These are phyloP conservation scores for Fragum sueziense DNA, from an alignment of 2,888 invertebrate genomes.

Conservation along the genomic window DNA sequence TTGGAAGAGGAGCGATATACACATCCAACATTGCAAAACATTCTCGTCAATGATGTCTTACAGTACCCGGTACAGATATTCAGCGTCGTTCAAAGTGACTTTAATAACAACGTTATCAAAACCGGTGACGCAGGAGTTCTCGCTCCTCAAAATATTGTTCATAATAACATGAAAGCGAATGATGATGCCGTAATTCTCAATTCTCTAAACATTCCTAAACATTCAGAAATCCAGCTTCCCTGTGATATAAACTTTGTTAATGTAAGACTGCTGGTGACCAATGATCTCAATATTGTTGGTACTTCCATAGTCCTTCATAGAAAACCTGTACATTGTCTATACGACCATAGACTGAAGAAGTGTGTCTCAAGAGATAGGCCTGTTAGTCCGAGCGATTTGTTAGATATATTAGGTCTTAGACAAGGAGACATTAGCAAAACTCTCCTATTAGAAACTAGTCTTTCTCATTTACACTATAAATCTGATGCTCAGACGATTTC, in stretches of 20 bases:
- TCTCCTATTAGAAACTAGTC: neutral
- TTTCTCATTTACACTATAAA: constrained; percentile 51
- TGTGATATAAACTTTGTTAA: constrained; percentile 72
- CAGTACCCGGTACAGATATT: constrained; percentile 61
- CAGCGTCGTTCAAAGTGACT: constrained; percentile 30
- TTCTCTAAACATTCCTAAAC: constrained; percentile 35
- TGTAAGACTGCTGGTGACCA: constrained; percentile 70
- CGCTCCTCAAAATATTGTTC: no score
- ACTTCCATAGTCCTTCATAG: constrained; percentile 74
- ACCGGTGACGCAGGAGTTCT: neutral
- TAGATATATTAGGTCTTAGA: neutral
- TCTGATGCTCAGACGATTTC: constrained; percentile 39
- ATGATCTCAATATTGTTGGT: constrained; percentile 69
- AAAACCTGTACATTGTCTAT: constrained; percentile 65
- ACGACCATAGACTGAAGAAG: neutral
- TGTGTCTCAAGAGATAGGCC: neutral
- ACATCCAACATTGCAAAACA: constrained; percentile 59
- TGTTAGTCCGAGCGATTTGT: neutral
- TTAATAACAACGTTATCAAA: neutral
- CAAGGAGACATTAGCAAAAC: neutral
- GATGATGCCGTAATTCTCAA: neutral
- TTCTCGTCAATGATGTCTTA: constrained; percentile 59
- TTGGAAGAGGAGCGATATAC: constrained; percentile 39
- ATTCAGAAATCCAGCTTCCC: constrained; percentile 54
- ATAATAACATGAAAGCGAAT: no score